phyloP scores from a whole-genome alignment of 2,888 invertebrate species.

The Ditula angustiorana region DNA sequence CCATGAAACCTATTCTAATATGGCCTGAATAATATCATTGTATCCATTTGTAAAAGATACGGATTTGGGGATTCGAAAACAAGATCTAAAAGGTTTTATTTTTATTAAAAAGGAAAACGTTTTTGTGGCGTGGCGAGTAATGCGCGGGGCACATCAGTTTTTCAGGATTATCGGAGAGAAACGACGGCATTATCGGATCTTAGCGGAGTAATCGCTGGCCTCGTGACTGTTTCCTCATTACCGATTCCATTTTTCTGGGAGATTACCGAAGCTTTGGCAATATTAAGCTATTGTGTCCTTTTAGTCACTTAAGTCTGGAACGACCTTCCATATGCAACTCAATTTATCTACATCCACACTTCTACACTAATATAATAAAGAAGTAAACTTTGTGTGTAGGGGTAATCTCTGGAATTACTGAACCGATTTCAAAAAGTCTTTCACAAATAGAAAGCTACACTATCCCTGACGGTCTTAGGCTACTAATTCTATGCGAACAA shows the following conservation, averaged over 20 bases:
- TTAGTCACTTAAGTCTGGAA: background rate
- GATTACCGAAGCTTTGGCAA: slow-evolving; percentile 46
- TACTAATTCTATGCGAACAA: too few relatives aligned
- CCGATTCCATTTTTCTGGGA: slow-evolving; percentile 60
- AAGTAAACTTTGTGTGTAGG: too few relatives aligned
- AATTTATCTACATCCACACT: background rate
- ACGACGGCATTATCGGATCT: slow-evolving; percentile 79
- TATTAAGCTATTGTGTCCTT: slow-evolving; percentile 9
- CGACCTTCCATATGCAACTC: background rate
- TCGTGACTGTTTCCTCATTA: slow-evolving; percentile 73
- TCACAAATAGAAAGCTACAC: too few relatives aligned
- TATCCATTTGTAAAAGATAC: slow-evolving; percentile 22
- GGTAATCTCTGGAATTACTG: too few relatives aligned
- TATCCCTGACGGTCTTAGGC: too few relatives aligned
- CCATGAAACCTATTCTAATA: slow-evolving; percentile 14
- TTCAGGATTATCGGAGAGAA: slow-evolving; percentile 81
- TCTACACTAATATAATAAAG: too few relatives aligned
- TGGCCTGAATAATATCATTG: slow-evolving; percentile 27
- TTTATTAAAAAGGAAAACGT: slow-evolving; percentile 65
- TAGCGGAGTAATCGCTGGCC: slow-evolving; percentile 69
- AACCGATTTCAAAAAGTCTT: too few relatives aligned
- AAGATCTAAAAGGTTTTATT: slow-evolving; percentile 60
- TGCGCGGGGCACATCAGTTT: slow-evolving; percentile 69
- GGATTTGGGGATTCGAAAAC: slow-evolving; percentile 25
- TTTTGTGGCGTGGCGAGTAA: slow-evolving; percentile 62